phyloP scores from a whole-genome alignment of 2,113 vertebrate species.

The Mesitornis unicolor region DNA sequence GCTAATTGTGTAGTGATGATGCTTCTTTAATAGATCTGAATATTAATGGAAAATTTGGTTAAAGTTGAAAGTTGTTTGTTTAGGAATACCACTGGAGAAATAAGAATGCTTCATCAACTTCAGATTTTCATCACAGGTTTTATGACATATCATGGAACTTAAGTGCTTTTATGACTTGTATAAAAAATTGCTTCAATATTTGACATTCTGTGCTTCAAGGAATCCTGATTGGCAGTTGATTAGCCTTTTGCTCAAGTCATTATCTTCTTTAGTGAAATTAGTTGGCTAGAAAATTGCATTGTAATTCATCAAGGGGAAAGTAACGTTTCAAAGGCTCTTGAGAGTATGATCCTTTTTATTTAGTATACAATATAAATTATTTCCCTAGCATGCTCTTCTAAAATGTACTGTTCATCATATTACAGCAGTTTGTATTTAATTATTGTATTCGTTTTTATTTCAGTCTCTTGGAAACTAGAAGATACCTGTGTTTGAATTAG shows the following conservation, averaged over 20 bases:
- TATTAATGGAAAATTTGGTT: slow-evolving; percentile 73
- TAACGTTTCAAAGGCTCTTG: slow-evolving; percentile 67
- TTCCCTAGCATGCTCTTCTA: slow-evolving; percentile 50
- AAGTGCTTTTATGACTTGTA: slow-evolving; percentile 75
- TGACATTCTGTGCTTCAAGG: slow-evolving; percentile 86
- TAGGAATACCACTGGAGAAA: slow-evolving; percentile 68
- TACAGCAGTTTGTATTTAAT: slow-evolving; percentile 50
- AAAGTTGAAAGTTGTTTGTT: slow-evolving; percentile 71
- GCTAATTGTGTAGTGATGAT: slow-evolving; percentile 76
- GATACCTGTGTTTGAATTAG: slow-evolving; percentile 41
- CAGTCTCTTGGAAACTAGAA: slow-evolving; percentile 26
- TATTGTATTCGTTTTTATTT: slow-evolving; percentile 32
- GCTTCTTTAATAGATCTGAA: slow-evolving; percentile 70
- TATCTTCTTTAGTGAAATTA: slow-evolving; percentile 93
- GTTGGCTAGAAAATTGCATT: slow-evolving; percentile 89
- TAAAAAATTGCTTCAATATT: slow-evolving; percentile 82
- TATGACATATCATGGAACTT: slow-evolving; percentile 67
- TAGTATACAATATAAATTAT: slow-evolving; percentile 62
- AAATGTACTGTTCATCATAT: slow-evolving; percentile 44
- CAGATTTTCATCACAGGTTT: slow-evolving; percentile 68
- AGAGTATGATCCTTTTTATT: slow-evolving; percentile 68
- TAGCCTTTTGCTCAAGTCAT: slow-evolving; percentile 91
- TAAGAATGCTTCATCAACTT: slow-evolving; percentile 72
- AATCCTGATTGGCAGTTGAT: slow-evolving; percentile 96
- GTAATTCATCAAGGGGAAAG: slow-evolving; percentile 82